Conservation (phyloP, 2,113 vertebrate species). For the Panthera tigris region DNA sequence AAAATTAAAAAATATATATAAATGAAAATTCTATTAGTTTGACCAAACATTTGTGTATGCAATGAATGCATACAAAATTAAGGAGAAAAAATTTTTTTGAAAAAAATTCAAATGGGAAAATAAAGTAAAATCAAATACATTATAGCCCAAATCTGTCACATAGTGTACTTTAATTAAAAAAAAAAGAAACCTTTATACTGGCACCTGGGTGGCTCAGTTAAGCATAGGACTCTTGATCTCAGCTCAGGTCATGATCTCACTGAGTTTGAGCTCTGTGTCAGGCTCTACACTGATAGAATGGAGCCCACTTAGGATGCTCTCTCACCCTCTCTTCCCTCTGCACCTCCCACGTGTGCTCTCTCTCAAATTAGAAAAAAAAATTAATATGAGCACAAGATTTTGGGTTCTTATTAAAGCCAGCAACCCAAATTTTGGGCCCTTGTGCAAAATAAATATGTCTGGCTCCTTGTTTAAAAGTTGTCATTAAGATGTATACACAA, state of each 20-base stretch:
- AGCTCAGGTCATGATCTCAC: too few relatives aligned
- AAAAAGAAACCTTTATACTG: not conserved
- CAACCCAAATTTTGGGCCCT: not conserved
- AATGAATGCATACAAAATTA: not conserved
- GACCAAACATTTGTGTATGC: not conserved
- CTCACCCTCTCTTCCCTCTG: too few relatives aligned
- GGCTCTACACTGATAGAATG: too few relatives aligned
- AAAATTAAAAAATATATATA: not conserved
- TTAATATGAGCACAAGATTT: not conserved
- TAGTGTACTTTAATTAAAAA: not conserved
- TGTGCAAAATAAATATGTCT: not conserved
- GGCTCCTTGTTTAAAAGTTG: not conserved
- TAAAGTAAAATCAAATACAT: not conserved
- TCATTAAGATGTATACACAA: not conserved
- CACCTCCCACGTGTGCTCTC: too few relatives aligned
- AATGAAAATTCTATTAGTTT: constrained; percentile 47
- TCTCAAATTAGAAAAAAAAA: too few relatives aligned
- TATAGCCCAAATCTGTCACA: not conserved
- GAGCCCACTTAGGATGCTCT: too few relatives aligned
- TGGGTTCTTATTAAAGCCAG: not conserved
- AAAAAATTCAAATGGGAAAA: not conserved
- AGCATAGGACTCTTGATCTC: too few relatives aligned
- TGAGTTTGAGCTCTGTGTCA: too few relatives aligned
- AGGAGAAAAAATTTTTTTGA: not conserved
- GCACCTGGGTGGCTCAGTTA: too few relatives aligned